A percentile compares a stretch with the other conserved stretches of the same genome.
phyloP scores from a whole-genome alignment of 2,113 vertebrate species.

The Blennius ocellaris region DNA sequence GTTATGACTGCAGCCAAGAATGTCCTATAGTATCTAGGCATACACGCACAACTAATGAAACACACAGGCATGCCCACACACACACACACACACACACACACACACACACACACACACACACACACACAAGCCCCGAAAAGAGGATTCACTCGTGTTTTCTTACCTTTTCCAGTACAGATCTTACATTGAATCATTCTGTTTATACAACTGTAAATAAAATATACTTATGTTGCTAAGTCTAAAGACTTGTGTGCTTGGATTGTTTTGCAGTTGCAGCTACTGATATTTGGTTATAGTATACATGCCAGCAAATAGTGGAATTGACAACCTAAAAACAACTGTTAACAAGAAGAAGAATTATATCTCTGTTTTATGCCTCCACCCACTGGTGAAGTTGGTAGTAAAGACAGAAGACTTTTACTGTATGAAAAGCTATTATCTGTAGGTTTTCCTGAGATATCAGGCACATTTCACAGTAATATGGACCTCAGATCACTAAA shows the following conservation, averaged over 20 bases:
- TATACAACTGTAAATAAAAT: slow-evolving; percentile 82
- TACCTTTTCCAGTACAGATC: slow-evolving; percentile 65
- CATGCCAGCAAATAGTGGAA: too few species aligned
- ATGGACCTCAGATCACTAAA: too few species aligned
- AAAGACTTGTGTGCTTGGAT: slow-evolving; percentile 30
- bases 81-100: slow-evolving; percentile 11
- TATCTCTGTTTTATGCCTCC: too few species aligned
- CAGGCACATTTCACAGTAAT: too few species aligned
- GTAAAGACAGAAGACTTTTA: too few species aligned
- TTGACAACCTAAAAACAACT: too few species aligned
- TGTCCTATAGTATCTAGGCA: slow-evolving; percentile 56
- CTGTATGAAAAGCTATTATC: too few species aligned
- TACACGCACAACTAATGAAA: slow-evolving; percentile 27
- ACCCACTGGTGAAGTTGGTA: too few species aligned
- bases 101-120: slow-evolving; percentile 18
- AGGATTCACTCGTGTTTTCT: slow-evolving; percentile 60
- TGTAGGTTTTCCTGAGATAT: too few species aligned
- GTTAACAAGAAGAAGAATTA: too few species aligned
- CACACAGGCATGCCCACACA: slow-evolving; percentile 45
- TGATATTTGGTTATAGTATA: neutral
- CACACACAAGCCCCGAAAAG: slow-evolving; percentile 14
- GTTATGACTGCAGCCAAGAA: slow-evolving; percentile 60
- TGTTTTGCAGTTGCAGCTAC: neutral
- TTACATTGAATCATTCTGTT: slow-evolving; percentile 71
- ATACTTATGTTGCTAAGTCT: slow-evolving; percentile 70